phyloP scores from a whole-genome alignment of 1,140 invertebrate genomes.

The Paraescarpia echinospica region DNA sequence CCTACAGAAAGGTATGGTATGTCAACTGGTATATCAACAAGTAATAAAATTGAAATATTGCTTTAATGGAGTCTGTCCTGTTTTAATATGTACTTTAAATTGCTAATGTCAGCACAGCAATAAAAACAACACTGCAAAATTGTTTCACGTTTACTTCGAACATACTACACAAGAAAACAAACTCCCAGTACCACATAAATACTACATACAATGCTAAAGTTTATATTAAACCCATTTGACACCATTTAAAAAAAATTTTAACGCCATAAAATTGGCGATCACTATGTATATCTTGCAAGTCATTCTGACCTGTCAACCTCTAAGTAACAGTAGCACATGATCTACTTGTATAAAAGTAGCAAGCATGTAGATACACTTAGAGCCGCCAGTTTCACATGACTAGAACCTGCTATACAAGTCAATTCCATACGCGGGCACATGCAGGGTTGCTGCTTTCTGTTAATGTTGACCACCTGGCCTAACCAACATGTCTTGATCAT shows the following conservation, averaged over 20 bases:
- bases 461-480: neutral
- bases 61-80: too few species aligned
- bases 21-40: neutral
- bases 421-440: neutral
- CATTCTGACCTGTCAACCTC: neutral
- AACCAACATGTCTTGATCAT: too few species aligned
- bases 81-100: neutral
- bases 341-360: neutral
- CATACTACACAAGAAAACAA: neutral
- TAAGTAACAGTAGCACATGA: neutral
- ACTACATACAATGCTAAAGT: neutral
- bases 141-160: neutral
- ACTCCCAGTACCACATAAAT: slow-evolving; percentile 5
- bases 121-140: neutral
- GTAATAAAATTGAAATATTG: neutral
- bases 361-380: neutral
- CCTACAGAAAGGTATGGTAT: too few species aligned
- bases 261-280: neutral
- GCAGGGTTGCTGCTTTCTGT: neutral
- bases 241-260: neutral
- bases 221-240: neutral
- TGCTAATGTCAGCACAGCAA: neutral
- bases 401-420: neutral
- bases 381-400: neutral
- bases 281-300: neutral